A percentile compares a stretch with the other conserved stretches of the same genome.
phyloP scores from a whole-genome alignment of 2,113 vertebrate species.

The Sturnira hondurensis region DNA sequence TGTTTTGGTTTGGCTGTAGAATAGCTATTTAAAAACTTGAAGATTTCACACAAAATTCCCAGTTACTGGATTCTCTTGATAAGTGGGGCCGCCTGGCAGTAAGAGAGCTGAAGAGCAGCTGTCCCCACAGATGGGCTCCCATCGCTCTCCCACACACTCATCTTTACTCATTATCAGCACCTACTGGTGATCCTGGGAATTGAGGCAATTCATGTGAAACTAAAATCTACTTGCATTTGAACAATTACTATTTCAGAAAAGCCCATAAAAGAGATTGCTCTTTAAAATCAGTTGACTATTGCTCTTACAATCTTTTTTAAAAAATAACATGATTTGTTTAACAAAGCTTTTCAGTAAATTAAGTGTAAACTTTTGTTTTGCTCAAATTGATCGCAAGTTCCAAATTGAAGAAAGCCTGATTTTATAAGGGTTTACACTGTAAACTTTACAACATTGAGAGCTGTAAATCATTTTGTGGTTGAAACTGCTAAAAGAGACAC shows the following conservation, averaged over 20 bases:
- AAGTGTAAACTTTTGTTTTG: neutral
- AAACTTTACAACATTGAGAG: neutral
- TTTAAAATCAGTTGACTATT: neutral
- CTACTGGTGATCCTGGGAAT: neutral
- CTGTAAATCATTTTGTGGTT: slow-evolving; percentile 16
- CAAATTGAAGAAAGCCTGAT: neutral
- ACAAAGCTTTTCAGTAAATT: neutral
- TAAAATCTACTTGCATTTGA: neutral
- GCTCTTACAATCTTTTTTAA: neutral
- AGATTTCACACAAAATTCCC: neutral
- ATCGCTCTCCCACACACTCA: neutral
- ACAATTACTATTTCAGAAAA: neutral
- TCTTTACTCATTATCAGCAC: neutral
- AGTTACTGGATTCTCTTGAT: neutral
- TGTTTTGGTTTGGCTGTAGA: neutral
- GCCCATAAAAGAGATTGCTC: neutral
- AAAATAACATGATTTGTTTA: neutral
- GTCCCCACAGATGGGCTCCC: neutral
- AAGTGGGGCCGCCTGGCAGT: neutral
- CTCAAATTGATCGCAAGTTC: neutral
- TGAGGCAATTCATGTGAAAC: neutral
- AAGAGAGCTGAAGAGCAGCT: neutral
- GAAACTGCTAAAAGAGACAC: slow-evolving; percentile 3
- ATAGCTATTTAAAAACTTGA: neutral
- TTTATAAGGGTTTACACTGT: neutral